Evolutionary conservation across 2,113 vertebrate genomes (phyloP).

Genomic region (Lagenorhynchus albirostris): DNA sequence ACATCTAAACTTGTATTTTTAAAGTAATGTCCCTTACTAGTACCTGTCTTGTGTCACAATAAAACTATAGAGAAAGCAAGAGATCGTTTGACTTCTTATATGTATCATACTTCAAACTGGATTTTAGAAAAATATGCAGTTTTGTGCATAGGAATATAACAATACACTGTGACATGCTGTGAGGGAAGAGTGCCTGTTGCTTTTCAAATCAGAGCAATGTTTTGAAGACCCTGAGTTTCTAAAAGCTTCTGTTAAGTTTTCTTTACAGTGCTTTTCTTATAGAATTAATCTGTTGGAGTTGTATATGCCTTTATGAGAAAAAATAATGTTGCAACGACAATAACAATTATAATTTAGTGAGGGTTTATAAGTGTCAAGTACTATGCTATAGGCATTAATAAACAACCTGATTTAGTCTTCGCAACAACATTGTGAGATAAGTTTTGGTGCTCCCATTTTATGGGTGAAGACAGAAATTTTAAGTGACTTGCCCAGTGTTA

Average conservation of each 20-base stretch:
- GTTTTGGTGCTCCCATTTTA: background rate
- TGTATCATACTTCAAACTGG: background rate
- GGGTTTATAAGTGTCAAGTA: background rate
- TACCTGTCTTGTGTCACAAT: background rate
- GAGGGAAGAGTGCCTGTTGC: background rate
- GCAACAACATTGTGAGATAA: background rate
- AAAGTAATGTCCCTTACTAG: background rate
- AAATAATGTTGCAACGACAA: background rate
- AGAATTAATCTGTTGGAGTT: background rate
- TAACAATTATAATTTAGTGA: background rate
- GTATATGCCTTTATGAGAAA: background rate
- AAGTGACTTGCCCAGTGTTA: background rate
- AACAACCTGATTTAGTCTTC: background rate
- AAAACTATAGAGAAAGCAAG: background rate
- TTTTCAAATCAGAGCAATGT: background rate
- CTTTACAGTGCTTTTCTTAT: background rate
- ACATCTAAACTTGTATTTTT: background rate
- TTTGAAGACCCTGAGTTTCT: background rate
- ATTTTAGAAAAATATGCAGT: background rate
- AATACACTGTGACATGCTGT: background rate
- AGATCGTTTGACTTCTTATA: background rate
- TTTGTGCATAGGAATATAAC: background rate
- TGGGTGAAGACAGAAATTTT: background rate
- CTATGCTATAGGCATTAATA: background rate
- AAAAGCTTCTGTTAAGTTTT: background rate